Percentiles rank a stretch among this genome's conserved stretches.
Conservation (phyloP, 2,113 vertebrate species). For the Mirza zaza region DNA sequence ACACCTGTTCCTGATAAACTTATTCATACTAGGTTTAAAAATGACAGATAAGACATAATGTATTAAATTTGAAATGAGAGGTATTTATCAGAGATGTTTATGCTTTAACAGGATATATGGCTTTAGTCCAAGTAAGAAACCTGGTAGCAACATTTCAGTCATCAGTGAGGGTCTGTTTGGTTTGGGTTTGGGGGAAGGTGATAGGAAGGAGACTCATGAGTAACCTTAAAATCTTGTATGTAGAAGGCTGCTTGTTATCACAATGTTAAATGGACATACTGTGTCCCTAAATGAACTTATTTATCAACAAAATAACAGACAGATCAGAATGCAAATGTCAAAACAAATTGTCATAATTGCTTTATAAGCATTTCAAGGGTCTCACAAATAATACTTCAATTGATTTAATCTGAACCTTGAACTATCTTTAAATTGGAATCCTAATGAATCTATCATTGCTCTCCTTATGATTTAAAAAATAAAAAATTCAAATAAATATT, state of each 20-base stretch:
- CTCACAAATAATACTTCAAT: not conserved
- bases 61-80: slow-evolving; percentile 10
- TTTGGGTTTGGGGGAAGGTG: not conserved
- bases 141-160: not conserved
- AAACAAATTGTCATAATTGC: not conserved
- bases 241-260: not conserved
- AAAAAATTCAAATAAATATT: not conserved
- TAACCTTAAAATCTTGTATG: not conserved
- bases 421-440: slow-evolving; percentile 13
- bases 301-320: not conserved
- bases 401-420: not conserved
- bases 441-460: not conserved
- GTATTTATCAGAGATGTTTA: not conserved
- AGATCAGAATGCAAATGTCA: not conserved
- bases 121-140: not conserved
- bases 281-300: not conserved
- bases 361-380: not conserved
- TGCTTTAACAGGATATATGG: not conserved
- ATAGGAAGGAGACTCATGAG: not conserved
- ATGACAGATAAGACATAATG: not conserved
- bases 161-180: not conserved
- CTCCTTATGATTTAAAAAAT: not conserved
- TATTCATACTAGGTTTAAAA: not conserved
- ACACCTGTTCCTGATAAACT: not conserved
- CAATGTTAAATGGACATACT: not conserved